Base-by-base conservation (phyloP, 2,113 vertebrate species). In the Mionectes macconnelli region DNA sequence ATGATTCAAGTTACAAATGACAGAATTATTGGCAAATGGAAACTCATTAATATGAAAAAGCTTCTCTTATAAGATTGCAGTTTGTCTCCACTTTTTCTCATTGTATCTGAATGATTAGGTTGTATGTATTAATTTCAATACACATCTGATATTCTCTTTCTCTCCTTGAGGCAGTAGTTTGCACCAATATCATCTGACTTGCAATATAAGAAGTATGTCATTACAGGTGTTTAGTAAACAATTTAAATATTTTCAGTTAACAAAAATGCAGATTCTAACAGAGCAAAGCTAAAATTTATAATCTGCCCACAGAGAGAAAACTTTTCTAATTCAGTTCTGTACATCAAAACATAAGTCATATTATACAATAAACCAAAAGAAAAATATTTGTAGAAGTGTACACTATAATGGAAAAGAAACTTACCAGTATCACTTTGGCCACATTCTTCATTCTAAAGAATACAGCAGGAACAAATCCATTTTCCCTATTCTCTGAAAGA, bases 1-100 rank as follows among this genome's bases (percentile, higher is more conserved):
- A 89, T 98, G 98, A 98, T 97, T 97, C 97, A 97, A 97, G 97
- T 97, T 98, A 97, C 97, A 98, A 98, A 98, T 97, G 97, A 97
- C 98, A 98, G 97, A 98, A 97, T 97, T 97, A 98, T 96, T 97
- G 97, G 96, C 93, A 98, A 98, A 97, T 97, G 92, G 96, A 97
- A 98, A 97, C 90, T 98, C 97, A 98, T 98, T 98, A 98, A 98
- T 98, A 98, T 94, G 97, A 97, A 97, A 97, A 91, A 96, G 96
- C 95, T 96, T 97, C 92, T 97, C 96, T 95, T 94, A 69, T 85
- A 73, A 90, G 95, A 97, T 70, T 93, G 94, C 69, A 96, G 88
- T 92, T 95, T 97, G 92, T 91, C 89, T 95, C 79, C 72, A 74
- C 78, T 94, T 96, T 96, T 88, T 94, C 94, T 92, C 96, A 97